phyloP scores from a whole-genome alignment of 2,113 vertebrate species.

The Grantiella picta region DNA sequence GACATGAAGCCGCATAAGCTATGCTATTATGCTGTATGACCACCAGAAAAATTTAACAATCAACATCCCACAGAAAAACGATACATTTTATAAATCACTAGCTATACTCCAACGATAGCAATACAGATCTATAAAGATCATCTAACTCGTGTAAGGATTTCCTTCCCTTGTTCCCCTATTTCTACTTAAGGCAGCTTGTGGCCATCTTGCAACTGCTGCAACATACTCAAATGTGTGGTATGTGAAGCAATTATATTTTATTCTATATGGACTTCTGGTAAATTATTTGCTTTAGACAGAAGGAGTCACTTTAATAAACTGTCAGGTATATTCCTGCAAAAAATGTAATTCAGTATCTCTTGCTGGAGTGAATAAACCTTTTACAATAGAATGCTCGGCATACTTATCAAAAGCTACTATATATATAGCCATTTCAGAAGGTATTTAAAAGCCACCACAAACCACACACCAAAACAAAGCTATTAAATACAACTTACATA shows the following conservation, averaged over 20 bases:
- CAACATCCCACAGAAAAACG: background rate
- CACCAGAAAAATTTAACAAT: background rate
- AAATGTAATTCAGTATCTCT: background rate
- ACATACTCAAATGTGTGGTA: background rate
- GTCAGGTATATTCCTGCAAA: background rate
- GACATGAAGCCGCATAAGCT: background rate
- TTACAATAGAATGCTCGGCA: background rate
- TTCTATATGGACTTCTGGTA: background rate
- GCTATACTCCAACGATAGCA: background rate
- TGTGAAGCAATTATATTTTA: background rate
- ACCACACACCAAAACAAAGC: background rate
- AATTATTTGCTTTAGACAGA: background rate
- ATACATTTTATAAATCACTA: background rate
- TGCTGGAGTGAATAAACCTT: background rate
- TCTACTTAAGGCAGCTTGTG: background rate
- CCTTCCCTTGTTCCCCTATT: background rate
- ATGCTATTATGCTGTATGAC: background rate
- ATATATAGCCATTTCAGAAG: background rate
- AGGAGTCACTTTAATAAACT: background rate
- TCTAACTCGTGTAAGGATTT: background rate
- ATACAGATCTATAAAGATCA: background rate
- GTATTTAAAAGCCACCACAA: background rate
- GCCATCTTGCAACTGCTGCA: background rate
- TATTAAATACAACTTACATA: slow-evolving; percentile 81
- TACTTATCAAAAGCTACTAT: background rate